Evolutionary conservation across 2,113 vertebrate species (phyloP).

Genomic region (Proterorhinus semilunaris): DNA sequence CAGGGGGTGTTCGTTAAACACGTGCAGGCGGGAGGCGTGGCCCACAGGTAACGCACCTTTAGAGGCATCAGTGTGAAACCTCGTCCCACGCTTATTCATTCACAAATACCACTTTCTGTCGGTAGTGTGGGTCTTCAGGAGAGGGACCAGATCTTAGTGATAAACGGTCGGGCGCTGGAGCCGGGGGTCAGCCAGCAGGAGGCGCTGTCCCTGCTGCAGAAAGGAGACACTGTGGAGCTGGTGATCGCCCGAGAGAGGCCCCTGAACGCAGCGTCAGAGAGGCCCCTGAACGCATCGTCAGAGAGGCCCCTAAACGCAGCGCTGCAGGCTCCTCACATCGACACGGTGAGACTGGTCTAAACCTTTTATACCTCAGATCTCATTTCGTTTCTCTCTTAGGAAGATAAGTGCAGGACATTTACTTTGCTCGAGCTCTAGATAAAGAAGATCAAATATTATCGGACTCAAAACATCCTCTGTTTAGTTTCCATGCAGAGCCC

Average conservation of each 20-base stretch:
- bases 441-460: too few species aligned
- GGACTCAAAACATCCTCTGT: too few species aligned
- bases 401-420: too few species aligned
- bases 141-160: constrained; percentile 93
- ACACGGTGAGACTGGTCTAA: neutral
- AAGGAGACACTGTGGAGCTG: constrained; percentile 81
- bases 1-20: constrained; percentile 89
- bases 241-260: constrained; percentile 83
- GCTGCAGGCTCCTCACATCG: neutral
- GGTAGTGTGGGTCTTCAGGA: constrained; percentile 91
- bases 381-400: too few species aligned
- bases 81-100: too few species aligned
- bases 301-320: constrained; percentile 8
- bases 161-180: constrained; percentile 88
- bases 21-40: constrained; percentile 88
- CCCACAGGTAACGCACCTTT: constrained; percentile 80
- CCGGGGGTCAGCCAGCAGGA: constrained; percentile 86
- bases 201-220: constrained; percentile 89
- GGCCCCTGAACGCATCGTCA: constrained; percentile 7
- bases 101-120: neutral
- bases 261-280: constrained; percentile 14
- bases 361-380: neutral
- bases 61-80: too few species aligned
- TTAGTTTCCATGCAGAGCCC: too few species aligned
- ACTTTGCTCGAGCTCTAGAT: too few species aligned